These are phyloP conservation scores for Arctopsyche grandis DNA, from an alignment of 1,140 invertebrate species.

Conservation along the genomic window DNA sequence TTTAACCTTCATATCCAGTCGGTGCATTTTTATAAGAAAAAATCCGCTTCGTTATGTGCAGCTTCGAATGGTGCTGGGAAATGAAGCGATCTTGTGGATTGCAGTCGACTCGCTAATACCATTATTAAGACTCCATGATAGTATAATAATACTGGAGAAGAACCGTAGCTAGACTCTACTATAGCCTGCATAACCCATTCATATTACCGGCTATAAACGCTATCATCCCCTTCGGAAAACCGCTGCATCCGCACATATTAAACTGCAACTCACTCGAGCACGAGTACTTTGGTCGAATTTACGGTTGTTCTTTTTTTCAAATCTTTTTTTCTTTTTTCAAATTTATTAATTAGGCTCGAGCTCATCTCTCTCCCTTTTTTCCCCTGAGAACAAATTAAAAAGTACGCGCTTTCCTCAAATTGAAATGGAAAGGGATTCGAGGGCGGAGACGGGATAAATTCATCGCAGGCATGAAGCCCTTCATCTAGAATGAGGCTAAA, in stretches of 20 bases:
- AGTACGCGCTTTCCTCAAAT: background rate
- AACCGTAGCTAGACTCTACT: no score
- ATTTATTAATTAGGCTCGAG: background rate
- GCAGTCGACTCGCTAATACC: conserved; percentile 6
- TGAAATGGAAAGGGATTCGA: background rate
- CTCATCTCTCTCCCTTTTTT: conserved; percentile 5
- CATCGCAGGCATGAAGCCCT: background rate
- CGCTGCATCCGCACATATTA: conserved; percentile 1
- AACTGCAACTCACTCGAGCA: background rate
- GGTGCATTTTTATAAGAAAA: no score
- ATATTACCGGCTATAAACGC: background rate
- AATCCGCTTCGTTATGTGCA: no score
- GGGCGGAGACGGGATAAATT: no score
- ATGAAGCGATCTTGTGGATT: background rate
- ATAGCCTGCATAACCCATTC: background rate
- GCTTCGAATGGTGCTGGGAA: no score
- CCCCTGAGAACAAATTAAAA: conserved; percentile 36
- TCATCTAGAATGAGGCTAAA: conserved; percentile 19
- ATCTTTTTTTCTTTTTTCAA: background rate
- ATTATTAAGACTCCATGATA: conserved; percentile 8
- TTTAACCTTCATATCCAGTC: no score
- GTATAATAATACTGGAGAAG: conserved; percentile 4
- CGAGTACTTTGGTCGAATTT: no score
- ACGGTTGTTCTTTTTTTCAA: background rate
- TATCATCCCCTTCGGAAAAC: background rate